A percentile compares a stretch with the other conserved stretches of the same genome.
These are phyloP conservation scores for Chromoteleia sp. DNA, from an alignment of 2,888 invertebrate genomes.

Conservation along the genomic window DNA sequence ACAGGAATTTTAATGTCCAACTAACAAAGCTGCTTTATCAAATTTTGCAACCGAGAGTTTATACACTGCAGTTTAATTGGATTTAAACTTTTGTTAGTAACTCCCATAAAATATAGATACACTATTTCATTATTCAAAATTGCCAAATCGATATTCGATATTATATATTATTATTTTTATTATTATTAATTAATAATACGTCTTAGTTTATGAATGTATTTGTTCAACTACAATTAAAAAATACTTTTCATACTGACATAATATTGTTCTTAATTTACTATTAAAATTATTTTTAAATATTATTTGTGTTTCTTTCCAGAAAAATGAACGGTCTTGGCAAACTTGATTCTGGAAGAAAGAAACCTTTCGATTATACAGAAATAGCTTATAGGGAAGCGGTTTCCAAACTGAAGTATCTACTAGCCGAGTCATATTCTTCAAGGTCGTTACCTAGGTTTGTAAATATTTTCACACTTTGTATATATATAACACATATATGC, in stretches of 20 bases:
- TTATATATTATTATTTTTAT: no score
- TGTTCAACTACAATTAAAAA: background rate
- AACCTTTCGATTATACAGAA: conserved; percentile 92
- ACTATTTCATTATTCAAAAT: no score
- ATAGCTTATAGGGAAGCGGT: conserved; percentile 94
- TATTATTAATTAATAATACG: no score
- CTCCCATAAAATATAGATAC: no score
- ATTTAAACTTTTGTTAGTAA: no score
- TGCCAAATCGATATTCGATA: no score
- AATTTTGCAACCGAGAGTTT: no score
- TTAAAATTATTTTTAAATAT: no score
- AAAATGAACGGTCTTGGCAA: conserved; percentile 81
- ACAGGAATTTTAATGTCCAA: no score
- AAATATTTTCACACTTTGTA: background rate
- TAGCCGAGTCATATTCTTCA: conserved; percentile 91
- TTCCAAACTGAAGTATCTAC: conserved; percentile 90
- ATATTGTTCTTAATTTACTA: background rate
- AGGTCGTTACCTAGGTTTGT: conserved; percentile 74
- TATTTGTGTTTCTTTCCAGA: conserved; percentile 70
- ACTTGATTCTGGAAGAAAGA: conserved; percentile 86
- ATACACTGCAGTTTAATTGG: no score
- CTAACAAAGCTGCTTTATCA: no score
- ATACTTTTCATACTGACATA: background rate
- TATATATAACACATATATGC: background rate
- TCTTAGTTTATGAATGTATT: no score